A percentile compares a stretch with the other conserved stretches of the same genome.
These are phyloP conservation scores for Napeogenes sylphis DNA, from an alignment of 2,888 invertebrate genomes.

Conservation along the genomic window DNA sequence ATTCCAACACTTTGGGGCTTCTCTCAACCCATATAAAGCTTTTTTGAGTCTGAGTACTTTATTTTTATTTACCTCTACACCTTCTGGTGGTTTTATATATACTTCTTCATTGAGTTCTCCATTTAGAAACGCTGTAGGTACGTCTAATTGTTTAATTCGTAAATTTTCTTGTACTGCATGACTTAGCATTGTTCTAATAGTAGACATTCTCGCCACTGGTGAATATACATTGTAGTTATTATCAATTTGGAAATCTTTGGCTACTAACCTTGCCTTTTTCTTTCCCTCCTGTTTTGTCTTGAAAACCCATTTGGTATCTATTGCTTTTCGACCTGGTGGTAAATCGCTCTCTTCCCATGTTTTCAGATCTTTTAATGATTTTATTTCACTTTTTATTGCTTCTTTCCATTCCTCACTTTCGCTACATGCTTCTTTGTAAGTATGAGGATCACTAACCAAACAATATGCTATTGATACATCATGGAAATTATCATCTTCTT, in stretches of 20 bases:
- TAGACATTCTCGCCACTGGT: constrained; percentile 16
- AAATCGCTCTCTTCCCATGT: neutral
- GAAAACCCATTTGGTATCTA: constrained; percentile 13
- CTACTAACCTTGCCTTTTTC: constrained; percentile 22
- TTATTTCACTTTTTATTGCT: neutral
- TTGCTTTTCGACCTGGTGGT: neutral
- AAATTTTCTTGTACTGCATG: constrained; percentile 8
- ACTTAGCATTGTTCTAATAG: constrained; percentile 8
- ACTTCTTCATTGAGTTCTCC: constrained; percentile 3
- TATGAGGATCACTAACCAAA: neutral
- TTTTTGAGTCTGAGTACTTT: constrained; percentile 24
- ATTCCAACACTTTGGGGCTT: constrained; percentile 28
- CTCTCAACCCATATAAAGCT: constrained; percentile 24
- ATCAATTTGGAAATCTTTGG: constrained; percentile 19
- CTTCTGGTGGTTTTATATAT: constrained; percentile 20
- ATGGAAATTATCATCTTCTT: too few species aligned
- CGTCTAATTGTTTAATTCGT: constrained; percentile 11
- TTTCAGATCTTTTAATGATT: neutral
- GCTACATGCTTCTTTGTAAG: neutral
- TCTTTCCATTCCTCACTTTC: neutral
- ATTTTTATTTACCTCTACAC: constrained; percentile 8
- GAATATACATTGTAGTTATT: constrained; percentile 7
- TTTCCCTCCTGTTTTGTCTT: constrained; percentile 12
- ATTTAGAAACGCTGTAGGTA: constrained; percentile 2
- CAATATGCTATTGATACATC: too few species aligned